phyloP scores from a whole-genome alignment of 2,113 vertebrate species.

The Octodon degus region DNA sequence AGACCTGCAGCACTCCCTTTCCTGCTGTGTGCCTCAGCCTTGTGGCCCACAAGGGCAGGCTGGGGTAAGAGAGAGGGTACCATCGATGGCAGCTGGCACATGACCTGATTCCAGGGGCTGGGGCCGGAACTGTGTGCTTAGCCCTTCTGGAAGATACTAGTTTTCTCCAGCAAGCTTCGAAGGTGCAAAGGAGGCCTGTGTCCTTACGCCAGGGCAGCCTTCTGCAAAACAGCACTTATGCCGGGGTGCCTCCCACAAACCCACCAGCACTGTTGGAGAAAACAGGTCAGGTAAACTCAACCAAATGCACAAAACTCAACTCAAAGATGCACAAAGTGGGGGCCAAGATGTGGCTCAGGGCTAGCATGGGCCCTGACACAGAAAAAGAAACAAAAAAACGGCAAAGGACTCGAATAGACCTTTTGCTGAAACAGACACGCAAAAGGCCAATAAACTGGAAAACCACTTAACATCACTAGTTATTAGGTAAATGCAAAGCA shows the following conservation, averaged over 20 bases:
- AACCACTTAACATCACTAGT: not conserved
- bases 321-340: not conserved
- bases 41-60: not conserved
- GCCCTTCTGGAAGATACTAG: not conserved
- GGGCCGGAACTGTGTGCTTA: not conserved
- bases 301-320: not conserved
- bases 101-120: not conserved
- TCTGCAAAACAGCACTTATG: not conserved
- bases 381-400: not conserved
- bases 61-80: not conserved
- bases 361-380: not conserved
- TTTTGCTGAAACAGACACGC: not conserved
- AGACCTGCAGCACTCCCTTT: not conserved
- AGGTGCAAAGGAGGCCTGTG: not conserved
- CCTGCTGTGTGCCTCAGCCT: not conserved
- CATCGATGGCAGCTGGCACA: accelerated
- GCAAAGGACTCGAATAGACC: not conserved
- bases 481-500: not conserved
- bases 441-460: not conserved
- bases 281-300: not conserved
- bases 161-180: not conserved
- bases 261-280: not conserved
- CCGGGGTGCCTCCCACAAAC: not conserved
- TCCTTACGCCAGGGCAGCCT: not conserved
- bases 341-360: not conserved